Evolutionary conservation across 2,113 vertebrate genomes (phyloP), one percentile per base, ranked within the genome.

Genomic region (Tetraodon nigroviridis): DNA sequence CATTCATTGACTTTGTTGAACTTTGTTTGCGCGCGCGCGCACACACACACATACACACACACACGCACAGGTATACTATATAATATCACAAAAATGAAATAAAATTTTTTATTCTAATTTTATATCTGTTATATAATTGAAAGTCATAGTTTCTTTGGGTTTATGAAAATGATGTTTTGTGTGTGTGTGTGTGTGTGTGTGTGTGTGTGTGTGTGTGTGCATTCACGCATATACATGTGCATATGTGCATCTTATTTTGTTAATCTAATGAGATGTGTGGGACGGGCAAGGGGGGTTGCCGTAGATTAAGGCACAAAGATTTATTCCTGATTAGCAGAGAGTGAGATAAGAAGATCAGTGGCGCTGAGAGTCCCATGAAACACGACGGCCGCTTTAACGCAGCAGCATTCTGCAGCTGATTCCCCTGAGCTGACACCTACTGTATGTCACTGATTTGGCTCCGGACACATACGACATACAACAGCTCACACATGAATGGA

Each of bases 221-320:
- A 72, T 70, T 32, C 62, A 37, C 32, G 11, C 32, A 37, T 37
- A 37, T 37, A 37, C 32, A 37, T 37, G 59, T 73, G 68, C 75
- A 83, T 78, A 65, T 40, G 73, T 67, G 66, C 60, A 63, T 78
- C 83, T 85, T 65, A 86, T 90, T 85, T 84, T 74, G 82, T 85
- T 89, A 89, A 89, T 89, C 86, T 87, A 90, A 85, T 88, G 79
- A 78, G 78, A 82, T 88, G 74, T 61, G 78, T 56, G 76, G 80
- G 78, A 53, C 67, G 69, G 75, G 73, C 81, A 24, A 24, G 5
- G 32, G 32, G 32, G 32, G 32, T 11, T 37, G 74, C 64, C 59
- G 51, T 80, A 86, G 84, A 86, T 86, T 86, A 88, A 73, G 63
- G 80, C 76, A 62, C 72, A 85, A 81, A 81, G 83, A 84, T 73